Base-by-base conservation (phyloP, 2,888 invertebrate genomes). In the Ceramica pisi region DNA sequence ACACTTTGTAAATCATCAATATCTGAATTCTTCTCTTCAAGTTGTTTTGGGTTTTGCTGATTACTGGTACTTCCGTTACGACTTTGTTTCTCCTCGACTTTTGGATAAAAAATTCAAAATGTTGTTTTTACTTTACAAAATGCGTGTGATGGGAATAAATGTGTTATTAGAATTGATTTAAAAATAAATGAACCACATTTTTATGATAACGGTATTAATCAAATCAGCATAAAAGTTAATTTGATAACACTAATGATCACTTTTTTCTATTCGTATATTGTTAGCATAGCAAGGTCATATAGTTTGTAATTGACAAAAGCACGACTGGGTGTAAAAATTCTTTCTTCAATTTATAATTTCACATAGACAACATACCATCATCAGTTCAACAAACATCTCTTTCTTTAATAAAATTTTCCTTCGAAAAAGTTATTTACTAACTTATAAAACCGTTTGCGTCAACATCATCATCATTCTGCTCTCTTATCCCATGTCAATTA, bases 231-330 rank as follows among this genome's bases (percentile, higher is more conserved):
- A 9, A n/a, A 63, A 51, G 8, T 55, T 71, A 78, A 81, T 71
- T 81, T 74, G 80, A 81, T 81, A 81, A 78, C 56, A 31, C 48
- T 81, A 74, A 81, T 81, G 65, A 78, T 56, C 48, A 12, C 14
- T 26, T 61, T 51, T 63, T 48, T 31, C 44, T 38, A 48, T 46
- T 12, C 4, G 16, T 57, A 8, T 2, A 7, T n/a, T 35, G 12
- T 59, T 59, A 38, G 38, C 23, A n/a, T n/a, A 14, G 1, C 10
- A 16, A 61, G 60, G 60, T 21, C 16, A 38, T 21, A 48, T 21
- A 48, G 19, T 60, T 38, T 5, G 12, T 59, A 12, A 74, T 55
- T 12, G 12, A 12, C 4, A 26, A 23, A 23, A 51, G 16, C 19
- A 53, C 26, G 1, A 14, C 12, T 23, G 44, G 38, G 41, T 41